A percentile compares a stretch with the other conserved stretches of the same genome.
Evolutionary conservation across 2,797 vertebrate genomes (phyloP).

Genomic region (Salarias fasciatus): DNA sequence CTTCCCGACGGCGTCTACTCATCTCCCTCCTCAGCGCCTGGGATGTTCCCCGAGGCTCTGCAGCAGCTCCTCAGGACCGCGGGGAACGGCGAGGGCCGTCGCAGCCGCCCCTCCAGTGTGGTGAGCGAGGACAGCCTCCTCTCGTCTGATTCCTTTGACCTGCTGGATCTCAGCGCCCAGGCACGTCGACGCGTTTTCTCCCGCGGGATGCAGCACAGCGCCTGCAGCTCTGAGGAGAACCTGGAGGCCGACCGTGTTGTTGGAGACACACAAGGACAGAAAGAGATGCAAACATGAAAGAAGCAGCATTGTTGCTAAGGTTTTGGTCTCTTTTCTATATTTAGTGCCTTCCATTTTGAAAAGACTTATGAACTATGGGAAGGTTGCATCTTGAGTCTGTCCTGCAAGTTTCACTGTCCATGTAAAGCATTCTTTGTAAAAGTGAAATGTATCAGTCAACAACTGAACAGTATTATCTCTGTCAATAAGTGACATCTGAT

Average conservation of each 20-base stretch:
- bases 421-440: no score
- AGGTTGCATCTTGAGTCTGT: constrained; percentile 16
- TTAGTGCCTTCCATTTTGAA: constrained; percentile 23
- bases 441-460: no score
- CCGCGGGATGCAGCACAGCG: constrained; percentile 40
- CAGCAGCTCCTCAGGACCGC: constrained; percentile 71
- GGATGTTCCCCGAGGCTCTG: constrained; percentile 67
- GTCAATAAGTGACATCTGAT: no score
- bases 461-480: no score
- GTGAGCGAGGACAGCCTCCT: constrained; percentile 86
- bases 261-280: constrained; percentile 30
- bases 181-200: constrained; percentile 68
- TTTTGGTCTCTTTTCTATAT: constrained; percentile 12
- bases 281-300: constrained; percentile 39
- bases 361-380: constrained; percentile 22
- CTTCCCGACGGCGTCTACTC: constrained; percentile 61
- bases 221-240: constrained; percentile 76
- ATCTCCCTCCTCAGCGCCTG: constrained; percentile 11
- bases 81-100: constrained; percentile 49
- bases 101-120: constrained; percentile 82
- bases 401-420: constrained; percentile 16
- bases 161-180: constrained; percentile 78
- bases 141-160: constrained; percentile 84
- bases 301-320: neutral
- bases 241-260: constrained; percentile 39